Base-by-base conservation (phyloP, 2,797 vertebrate species). In the Tiaroga cobitis region DNA sequence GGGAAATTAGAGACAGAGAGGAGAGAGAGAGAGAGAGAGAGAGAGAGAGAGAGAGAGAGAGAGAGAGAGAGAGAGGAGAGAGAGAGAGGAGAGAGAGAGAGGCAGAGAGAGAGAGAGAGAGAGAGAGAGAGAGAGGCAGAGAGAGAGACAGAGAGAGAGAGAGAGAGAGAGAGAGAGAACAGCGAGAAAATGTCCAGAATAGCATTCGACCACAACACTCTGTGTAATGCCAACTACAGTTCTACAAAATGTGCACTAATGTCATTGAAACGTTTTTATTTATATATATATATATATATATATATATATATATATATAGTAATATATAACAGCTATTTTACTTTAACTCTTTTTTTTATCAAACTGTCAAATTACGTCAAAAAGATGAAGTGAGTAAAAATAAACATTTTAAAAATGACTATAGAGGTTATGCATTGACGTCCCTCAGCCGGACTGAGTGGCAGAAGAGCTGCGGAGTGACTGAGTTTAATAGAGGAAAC, bases 1-100 rank as follows among this genome's bases (percentile, higher is more conserved):
- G 87, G 90, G 93, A 94, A 95, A 95, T 93, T 91, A 92, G 91
- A 65, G 70, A 86, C 79, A 80, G 51, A 82, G 37, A 13, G 18
- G n/a, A 29, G 29, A 34, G 19, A 72, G 56, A 15, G 34, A 86
- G n/a, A 76, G 15, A 73, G 24, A 75, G 5, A 74, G 37, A 37
- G 37, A 37, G 37, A 37, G 37, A 37, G 34, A 37, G 34, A 37
- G 34, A 37, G 34, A 37, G 34, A 37, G 34, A 6, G 34, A 37
- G 19, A 73, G 56, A 15, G 34, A 86, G n/a, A 76, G 15, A 73
- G 24, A 75, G 5, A 74, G 34, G 5, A 5, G 5, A 5, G 15
- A 15, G 67, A 46, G 10, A 26, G 84, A 19, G 70, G 15, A 73
- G 24, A 75, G 4, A 68, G 4, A 5, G 4, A 4, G 34, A 34